Evolutionary conservation across 2,888 invertebrate species (phyloP), one percentile per base, ranked within the genome.

Genomic region (Chydorus sphaericus): DNA sequence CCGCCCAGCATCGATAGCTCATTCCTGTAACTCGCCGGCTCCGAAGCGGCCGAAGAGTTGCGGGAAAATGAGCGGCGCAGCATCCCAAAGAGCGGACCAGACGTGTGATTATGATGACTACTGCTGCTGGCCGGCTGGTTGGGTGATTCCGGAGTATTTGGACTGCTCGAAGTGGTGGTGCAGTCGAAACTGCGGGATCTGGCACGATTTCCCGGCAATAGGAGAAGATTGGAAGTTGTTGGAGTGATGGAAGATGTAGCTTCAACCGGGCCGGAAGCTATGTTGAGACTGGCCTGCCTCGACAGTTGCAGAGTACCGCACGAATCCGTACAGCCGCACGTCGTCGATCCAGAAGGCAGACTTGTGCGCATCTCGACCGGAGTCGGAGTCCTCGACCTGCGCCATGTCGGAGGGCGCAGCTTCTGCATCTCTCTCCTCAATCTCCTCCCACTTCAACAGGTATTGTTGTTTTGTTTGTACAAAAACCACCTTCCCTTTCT

Each of bases 121-220:
- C 23, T 26, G 26, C 23, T 26, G 20, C 7, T 26, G 44, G 23
- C 44, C 18, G 23, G 11, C 10, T 30, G 29, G 36, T 20, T 38
- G 14, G 39, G 54, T 16, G 31, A 31, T n/a, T 30, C 53, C 18
- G 36, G 31, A 2, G 50, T n/a, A 5, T 36, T 49, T 14, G 20
- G 48, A n/a, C 44, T 26, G 28, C 48, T 33, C 6, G 39, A 39
- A 6, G 26, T 31, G 7, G 54, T 33, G 16, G 23, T 48, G 29
- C 18, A 16, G 18, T 57, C 57, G 29, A 57, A 57, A 36, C 57
- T 57, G 2, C 57, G 31, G 16, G 57, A 57, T 18, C 57, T 26
- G 6, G 48, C 30, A 8, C 57, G 53, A 8, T 39, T 48, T 23
- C 28, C 28, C 26, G 3, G 10, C 26, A 26, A 26, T 10, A 33